Evolutionary conservation across 1,140 invertebrate species (phyloP), one percentile per base, ranked within the genome.

Genomic region (Aphaenogaster floridana): DNA sequence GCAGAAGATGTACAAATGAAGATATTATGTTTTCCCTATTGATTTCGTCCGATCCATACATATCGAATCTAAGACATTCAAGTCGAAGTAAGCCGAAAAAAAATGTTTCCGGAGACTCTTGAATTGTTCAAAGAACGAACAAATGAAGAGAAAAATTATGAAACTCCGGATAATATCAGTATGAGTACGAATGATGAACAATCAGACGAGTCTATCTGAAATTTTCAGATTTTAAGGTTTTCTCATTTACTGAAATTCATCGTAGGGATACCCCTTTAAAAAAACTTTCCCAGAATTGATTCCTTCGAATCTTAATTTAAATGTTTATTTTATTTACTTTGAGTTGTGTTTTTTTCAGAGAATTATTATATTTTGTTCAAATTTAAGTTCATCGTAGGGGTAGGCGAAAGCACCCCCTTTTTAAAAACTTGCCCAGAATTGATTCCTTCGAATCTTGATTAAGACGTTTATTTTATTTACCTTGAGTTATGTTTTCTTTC

Each of bases 1-100:
- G 28, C 9, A 66, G 63, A 66, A 39, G 15, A 66, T 66, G 63
- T 39, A 66, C 36, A 66, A 66, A 66, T 66, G 15, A 66, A 66
- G 34, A 42, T 42, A 66, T 66, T 66, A 66, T 66, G 36, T 66
- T 42, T 66, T 66, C 36, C 2, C 17, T 66, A 42, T 42, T 66
- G 36, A 66, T 66, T 6, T 66, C 64, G 3, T 66, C 36, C n/a
- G 64, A 66, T 42, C 64, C 64, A 66, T 64, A 64, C 36, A 64
- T 66, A 39, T 66, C 63, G 17, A 66, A 13, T 66, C 9, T 42
- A 66, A 61, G 59, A 61, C 59, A 11, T 61, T 34, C 54, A 57
- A 61, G 9, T 61, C 59, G 6, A 61, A 42, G 15, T 39, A 66
- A 66, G 7, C 17, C 15, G 17, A 21, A 64, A 66, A 66, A 66